Evolutionary conservation across 2,113 vertebrate species (phyloP), one percentile per base, ranked within the genome.

Genomic region (Chlorodrepanis virens): DNA sequence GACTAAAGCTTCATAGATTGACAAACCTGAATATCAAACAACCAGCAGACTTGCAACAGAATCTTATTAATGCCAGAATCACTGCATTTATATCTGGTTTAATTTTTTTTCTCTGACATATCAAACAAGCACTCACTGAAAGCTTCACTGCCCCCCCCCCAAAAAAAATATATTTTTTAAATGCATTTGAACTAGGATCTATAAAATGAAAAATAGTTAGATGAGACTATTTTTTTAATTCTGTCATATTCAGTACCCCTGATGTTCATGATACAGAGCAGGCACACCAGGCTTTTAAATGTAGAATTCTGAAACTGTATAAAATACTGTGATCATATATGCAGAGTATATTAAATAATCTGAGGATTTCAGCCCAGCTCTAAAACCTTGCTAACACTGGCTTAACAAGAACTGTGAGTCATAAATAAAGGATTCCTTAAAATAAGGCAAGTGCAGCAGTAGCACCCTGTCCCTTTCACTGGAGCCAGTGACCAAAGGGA

Each of bases 131-230:
- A 42, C 14, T 53, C 28, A 35, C 11, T 74, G 65, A 77, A 82
- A 78, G 45, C 12, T 33, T 35, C 2, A 35, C 35, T 35, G 35
- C 0, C 0, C 2, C 24, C 1, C 15, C 12, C 3, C 0, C 10
- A 81, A 81, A 44, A 29, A 7, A 18, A 18, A n/a, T 6, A 17
- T 13, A 5, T 22, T 12, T 70, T 65, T 69, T 6, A 3, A 37
- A 42, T 69, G 7, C 31, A 8, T 61, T 72, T 61, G 42, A 53
- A 61, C 8, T 15, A 50, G 42, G 57, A 50, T 47, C 50, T 54
- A 11, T 81, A 47, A 81, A 90, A 74, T 52, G 10, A 81, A 47
- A 77, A 68, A 20, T 27, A 87, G 54, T 42, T 44, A 56, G 53
- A 77, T 54, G 10, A 69, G 35, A 64, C 40, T 52, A 37, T 59